Conservation (phyloP, 2,797 vertebrate species). For the Dryobates pubescens region DNA sequence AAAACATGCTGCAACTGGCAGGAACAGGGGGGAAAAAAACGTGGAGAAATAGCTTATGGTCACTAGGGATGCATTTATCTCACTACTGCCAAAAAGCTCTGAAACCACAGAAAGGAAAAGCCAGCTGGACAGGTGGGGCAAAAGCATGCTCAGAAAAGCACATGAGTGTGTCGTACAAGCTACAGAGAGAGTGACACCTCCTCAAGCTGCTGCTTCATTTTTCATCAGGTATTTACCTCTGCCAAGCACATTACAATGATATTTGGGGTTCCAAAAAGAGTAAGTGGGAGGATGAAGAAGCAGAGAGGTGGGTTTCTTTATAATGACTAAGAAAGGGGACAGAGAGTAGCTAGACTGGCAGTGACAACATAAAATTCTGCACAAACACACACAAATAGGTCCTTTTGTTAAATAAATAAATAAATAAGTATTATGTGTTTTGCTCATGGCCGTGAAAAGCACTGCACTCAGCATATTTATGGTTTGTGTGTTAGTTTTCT, state of each 20-base stretch:
- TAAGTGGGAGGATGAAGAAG: background rate
- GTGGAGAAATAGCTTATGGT: background rate
- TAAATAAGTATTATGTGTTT: background rate
- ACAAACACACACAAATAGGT: background rate
- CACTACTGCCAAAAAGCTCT: constrained; percentile 1
- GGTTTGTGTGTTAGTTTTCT: constrained; percentile 48
- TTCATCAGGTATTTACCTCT: background rate
- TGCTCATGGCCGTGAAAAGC: constrained; percentile 10
- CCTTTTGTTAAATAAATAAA: background rate
- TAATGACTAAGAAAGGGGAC: background rate
- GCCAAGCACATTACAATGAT: background rate
- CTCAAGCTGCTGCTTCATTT: background rate
- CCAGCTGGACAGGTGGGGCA: constrained; percentile 17
- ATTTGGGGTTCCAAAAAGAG: background rate
- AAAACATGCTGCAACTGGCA: background rate
- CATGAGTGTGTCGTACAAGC: background rate
- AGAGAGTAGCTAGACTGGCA: background rate
- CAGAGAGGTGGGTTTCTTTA: background rate
- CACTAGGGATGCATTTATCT: background rate
- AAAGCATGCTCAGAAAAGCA: constrained; percentile 16
- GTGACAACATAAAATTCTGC: background rate
- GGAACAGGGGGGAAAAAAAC: background rate
- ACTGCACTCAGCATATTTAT: constrained; percentile 60
- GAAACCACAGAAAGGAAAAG: background rate
- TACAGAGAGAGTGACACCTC: background rate